Conservation (phyloP, 2,113 vertebrate genomes). For the Zosterops pallidus region DNA sequence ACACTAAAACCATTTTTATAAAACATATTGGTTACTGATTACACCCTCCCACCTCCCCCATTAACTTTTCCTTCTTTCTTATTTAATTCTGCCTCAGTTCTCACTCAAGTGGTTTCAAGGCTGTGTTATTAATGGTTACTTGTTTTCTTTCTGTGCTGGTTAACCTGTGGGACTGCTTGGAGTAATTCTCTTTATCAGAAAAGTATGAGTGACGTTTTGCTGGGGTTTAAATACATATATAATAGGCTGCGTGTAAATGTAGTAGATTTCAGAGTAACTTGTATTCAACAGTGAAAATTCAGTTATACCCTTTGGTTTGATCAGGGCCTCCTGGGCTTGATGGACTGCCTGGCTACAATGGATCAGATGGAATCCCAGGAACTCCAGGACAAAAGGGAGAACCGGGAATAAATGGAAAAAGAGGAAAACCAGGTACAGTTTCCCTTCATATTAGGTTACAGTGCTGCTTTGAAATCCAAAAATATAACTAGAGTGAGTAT, state of each 20-base stretch:
- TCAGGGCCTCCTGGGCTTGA: slow-evolving; percentile 83
- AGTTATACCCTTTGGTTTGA: background rate
- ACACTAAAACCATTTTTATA: background rate
- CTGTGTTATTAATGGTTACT: background rate
- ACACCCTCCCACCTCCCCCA: background rate
- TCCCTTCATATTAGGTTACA: background rate
- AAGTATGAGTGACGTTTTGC: background rate
- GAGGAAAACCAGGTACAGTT: slow-evolving; percentile 74
- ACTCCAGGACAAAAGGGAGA: slow-evolving; percentile 87
- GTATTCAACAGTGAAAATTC: background rate
- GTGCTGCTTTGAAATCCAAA: background rate
- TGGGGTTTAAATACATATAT: background rate
- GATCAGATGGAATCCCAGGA: slow-evolving; percentile 86
- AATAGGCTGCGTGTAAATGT: background rate
- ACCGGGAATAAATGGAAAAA: slow-evolving; percentile 83
- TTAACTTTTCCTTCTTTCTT: background rate
- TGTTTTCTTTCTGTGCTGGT: background rate
- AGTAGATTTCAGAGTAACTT: background rate
- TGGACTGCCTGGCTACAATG: slow-evolving; percentile 86
- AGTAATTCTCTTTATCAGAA: background rate
- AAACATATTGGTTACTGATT: background rate
- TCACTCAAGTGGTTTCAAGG: background rate
- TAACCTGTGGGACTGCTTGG: background rate
- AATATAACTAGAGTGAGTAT: background rate
- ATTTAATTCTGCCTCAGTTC: background rate